Conservation (phyloP, 2,797 vertebrate species). For the Ptychobarbus kaznakovi region DNA sequence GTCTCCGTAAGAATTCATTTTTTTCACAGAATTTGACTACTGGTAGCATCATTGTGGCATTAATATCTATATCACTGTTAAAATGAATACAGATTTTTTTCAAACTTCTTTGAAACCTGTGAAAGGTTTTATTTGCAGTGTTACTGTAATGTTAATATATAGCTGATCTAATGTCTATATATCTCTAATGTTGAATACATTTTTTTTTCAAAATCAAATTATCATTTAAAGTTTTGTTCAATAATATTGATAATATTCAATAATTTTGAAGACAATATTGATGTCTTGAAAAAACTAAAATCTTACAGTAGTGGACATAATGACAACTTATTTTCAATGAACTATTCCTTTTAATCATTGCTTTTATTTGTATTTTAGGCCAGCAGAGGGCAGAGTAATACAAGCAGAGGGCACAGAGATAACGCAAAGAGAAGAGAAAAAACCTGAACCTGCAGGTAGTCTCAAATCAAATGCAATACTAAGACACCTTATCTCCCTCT, state of each 20-base stretch:
- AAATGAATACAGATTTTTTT: background rate
- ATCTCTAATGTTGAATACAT: too few relatives aligned
- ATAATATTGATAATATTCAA: too few relatives aligned
- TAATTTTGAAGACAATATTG: too few relatives aligned
- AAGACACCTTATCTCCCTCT: conserved; percentile 25
- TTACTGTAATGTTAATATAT: background rate
- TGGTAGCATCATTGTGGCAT: background rate
- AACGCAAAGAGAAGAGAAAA: conserved; percentile 58
- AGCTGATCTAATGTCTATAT: background rate
- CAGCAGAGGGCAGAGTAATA: conserved; percentile 65
- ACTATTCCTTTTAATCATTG: background rate
- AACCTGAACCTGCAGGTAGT: conserved; percentile 68
- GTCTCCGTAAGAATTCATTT: conserved; percentile 62
- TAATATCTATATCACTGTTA: background rate
- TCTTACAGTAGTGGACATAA: background rate
- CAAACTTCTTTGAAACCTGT: background rate
- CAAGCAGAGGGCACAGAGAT: conserved; percentile 46
- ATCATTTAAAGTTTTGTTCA: background rate
- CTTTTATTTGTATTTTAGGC: conserved; percentile 64
- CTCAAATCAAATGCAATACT: background rate
- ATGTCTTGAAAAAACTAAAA: background rate
- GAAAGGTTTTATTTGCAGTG: background rate
- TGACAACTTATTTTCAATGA: background rate
- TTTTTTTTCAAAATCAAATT: too few relatives aligned
- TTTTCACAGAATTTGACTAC: background rate